Evolutionary conservation across 2,113 vertebrate species (phyloP).

Genomic region (Tychaedon coryphoeus): DNA sequence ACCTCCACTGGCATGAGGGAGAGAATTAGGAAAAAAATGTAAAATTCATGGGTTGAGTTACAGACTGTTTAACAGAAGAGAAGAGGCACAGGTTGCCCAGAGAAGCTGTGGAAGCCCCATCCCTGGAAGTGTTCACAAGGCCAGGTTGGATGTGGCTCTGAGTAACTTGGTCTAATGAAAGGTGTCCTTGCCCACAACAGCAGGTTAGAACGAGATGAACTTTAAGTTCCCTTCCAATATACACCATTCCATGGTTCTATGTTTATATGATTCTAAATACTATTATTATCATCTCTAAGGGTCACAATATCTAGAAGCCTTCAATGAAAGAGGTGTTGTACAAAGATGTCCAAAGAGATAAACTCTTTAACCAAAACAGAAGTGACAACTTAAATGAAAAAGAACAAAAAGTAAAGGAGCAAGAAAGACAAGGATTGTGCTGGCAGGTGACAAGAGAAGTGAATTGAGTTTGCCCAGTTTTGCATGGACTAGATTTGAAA

Average conservation of each 20-base stretch:
- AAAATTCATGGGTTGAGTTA: not conserved
- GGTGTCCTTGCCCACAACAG: not conserved
- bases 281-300: not conserved
- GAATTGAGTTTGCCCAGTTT: not conserved
- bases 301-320: not conserved
- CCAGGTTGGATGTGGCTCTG: not conserved
- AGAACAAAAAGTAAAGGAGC: not conserved
- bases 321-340: not conserved
- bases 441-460: not conserved
- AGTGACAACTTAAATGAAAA: not conserved
- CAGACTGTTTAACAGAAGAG: not conserved
- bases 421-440: not conserved
- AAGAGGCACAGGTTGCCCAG: not conserved
- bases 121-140: not conserved
- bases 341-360: not conserved
- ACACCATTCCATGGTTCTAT: not conserved
- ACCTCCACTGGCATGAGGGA: not conserved
- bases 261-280: not conserved
- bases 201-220: accelerated
- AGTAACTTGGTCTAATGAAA: not conserved
- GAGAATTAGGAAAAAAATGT: not conserved
- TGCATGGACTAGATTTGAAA: not conserved
- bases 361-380: not conserved
- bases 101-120: not conserved
- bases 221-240: not conserved